Evolutionary conservation across 1,140 invertebrate species (phyloP).

Genomic region (Phymorhynchus buccinoides): DNA sequence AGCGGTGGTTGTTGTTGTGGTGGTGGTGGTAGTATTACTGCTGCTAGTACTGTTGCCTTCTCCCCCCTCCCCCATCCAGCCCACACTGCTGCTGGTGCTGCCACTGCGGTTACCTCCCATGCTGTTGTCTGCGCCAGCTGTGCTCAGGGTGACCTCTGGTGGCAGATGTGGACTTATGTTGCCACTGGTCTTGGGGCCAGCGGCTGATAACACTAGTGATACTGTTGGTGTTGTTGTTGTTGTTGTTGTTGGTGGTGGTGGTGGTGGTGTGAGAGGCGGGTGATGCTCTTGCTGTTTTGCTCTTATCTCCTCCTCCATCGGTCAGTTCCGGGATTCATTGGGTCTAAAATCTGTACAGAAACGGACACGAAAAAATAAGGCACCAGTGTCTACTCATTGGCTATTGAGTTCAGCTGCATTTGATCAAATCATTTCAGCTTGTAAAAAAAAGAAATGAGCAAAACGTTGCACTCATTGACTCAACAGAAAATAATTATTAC

Average conservation of each 20-base stretch:
- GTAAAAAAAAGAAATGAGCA: not conserved
- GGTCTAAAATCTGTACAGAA: not conserved
- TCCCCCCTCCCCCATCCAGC: slow-evolving; percentile 7
- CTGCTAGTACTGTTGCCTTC: not conserved
- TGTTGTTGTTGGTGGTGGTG: not conserved
- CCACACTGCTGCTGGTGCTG: slow-evolving; percentile 15
- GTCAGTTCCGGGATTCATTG: not conserved
- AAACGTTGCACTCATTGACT: not conserved
- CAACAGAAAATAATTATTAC: not conserved
- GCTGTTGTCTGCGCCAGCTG: not conserved
- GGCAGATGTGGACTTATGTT: not conserved
- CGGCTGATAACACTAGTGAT: not conserved
- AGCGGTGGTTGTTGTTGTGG: not conserved
- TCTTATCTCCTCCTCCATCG: not conserved
- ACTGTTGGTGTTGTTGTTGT: not conserved
- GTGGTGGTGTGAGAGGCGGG: not conserved
- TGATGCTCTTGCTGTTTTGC: not conserved
- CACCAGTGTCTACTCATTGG: not conserved
- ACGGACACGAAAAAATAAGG: not conserved
- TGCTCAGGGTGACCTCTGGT: not conserved
- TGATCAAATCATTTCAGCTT: not conserved
- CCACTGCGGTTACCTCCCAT: slow-evolving; percentile 26
- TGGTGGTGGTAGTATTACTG: not conserved
- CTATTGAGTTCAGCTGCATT: not conserved
- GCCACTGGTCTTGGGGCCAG: not conserved